Evolutionary conservation across 2,888 invertebrate genomes (phyloP), one percentile per base, ranked within the genome.

Genomic region (Barypeithes pellucidus): DNA sequence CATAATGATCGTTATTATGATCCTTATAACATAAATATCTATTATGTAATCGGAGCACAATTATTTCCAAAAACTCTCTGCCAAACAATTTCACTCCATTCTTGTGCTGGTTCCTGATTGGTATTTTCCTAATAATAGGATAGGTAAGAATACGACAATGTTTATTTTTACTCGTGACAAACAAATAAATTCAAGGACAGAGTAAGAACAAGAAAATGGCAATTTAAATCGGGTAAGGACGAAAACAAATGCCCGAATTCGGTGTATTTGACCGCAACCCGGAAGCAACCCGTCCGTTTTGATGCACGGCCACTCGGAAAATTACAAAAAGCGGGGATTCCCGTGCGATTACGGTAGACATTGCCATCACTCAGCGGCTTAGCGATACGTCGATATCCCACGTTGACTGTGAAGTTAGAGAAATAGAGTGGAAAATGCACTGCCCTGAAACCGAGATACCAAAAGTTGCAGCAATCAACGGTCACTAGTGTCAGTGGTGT

Each of bases 231-330:
- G 22, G 22, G 24, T 24, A 52, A 5, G 73, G 76, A 68, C 75
- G 72, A 77, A 78, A 80, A 76, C 78, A 77, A 79, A 78, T 73
- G 65, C 66, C 67, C 67, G 76, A 77, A 76, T 77, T 78, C 77
- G 77, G 60, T 43, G 71, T 77, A 77, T 77, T 76, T 76, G 72
- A 54, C 63, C 75, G 76, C 75, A 50, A 76, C 77, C 81, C 78
- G 81, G 82, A 82, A 80, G 80, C 78, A 78, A 81, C 80, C 81
- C 80, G 22, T 33, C 43, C 14, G 62, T 47, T 62, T 80, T 82
- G 82, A 82, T 82, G 82, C 81, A 83, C 82, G 82, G 81, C 82
- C 82, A 82, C 82, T 82, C 80, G 83, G 82, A 83, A 83, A 83
- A 83, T 83, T 83, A 80, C 82, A 81, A 82, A 81, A 82, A 83